Percentiles rank a stretch among this genome's conserved stretches.
Conservation (phyloP, 92 coral and sea anemone genomes). For the Epizoanthus rinbou region DNA sequence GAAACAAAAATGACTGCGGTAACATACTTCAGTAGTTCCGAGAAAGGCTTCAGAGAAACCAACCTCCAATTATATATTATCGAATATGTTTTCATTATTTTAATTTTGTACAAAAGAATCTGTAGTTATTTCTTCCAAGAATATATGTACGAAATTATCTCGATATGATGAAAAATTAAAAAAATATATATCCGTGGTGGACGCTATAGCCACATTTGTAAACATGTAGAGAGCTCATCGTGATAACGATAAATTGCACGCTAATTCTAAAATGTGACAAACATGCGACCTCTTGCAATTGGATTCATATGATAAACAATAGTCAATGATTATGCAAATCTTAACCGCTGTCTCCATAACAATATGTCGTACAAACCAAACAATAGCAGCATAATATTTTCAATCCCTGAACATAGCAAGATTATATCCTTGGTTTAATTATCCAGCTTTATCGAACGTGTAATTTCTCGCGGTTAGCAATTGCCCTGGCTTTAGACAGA, state of each 20-base stretch:
- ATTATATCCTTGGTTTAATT: slow-evolving; percentile 7
- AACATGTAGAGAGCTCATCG: background rate
- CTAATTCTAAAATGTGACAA: slow-evolving; percentile 12
- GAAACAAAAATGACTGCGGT: too few species aligned
- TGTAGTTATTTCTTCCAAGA: too few species aligned
- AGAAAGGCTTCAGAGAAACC: too few species aligned
- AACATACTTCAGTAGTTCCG: too few species aligned
- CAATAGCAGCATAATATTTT: slow-evolving; percentile 1
- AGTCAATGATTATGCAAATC: slow-evolving; percentile 20
- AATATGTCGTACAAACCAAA: slow-evolving; percentile 27
- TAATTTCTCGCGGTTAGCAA: background rate
- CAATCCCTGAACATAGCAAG: background rate
- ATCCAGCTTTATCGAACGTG: background rate
- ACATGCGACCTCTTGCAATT: background rate
- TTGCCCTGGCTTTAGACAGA: background rate
- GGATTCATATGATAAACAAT: slow-evolving; percentile 2
- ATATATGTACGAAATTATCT: too few species aligned
- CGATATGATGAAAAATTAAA: too few species aligned
- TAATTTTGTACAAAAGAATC: too few species aligned
- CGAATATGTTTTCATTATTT: too few species aligned
- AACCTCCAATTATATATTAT: too few species aligned
- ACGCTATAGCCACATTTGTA: background rate
- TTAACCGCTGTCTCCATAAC: slow-evolving; percentile 24
- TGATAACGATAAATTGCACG: background rate
- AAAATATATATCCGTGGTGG: too few species aligned